These are phyloP conservation scores for Anguilla obscura DNA, from an alignment of 2,797 vertebrate genomes.

Conservation along the genomic window DNA sequence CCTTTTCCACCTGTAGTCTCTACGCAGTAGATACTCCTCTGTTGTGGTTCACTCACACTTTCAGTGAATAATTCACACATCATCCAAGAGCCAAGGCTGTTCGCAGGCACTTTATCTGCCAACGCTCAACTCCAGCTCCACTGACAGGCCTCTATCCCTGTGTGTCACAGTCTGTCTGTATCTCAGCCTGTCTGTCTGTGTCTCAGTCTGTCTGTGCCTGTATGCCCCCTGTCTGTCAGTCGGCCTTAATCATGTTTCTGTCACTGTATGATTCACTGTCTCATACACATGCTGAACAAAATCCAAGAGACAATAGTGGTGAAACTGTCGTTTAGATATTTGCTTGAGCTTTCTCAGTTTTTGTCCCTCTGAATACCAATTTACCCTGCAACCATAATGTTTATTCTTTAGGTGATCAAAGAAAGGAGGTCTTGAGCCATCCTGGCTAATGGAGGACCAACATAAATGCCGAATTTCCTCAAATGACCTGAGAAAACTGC, in stretches of 20 bases:
- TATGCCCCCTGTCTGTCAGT: neutral
- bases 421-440: neutral
- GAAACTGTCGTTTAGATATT: neutral
- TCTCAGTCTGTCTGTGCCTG: neutral
- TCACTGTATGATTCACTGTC: neutral
- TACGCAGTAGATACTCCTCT: neutral
- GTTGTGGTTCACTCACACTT: constrained; percentile 9
- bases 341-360: neutral
- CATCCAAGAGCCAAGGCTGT: neutral
- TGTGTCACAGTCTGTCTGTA: neutral
- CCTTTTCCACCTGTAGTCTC: neutral
- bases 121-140: neutral
- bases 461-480: neutral
- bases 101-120: constrained; percentile 17
- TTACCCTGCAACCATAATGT: neutral
- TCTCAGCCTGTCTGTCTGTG: neutral
- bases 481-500: neutral
- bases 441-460: neutral
- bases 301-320: neutral
- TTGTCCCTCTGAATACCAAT: neutral
- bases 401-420: neutral
- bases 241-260: neutral
- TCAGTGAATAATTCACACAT: constrained; percentile 32
- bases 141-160: neutral
- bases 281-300: neutral